phyloP scores from a whole-genome alignment of 2,113 vertebrate genomes.

The Jaculus jaculus region DNA sequence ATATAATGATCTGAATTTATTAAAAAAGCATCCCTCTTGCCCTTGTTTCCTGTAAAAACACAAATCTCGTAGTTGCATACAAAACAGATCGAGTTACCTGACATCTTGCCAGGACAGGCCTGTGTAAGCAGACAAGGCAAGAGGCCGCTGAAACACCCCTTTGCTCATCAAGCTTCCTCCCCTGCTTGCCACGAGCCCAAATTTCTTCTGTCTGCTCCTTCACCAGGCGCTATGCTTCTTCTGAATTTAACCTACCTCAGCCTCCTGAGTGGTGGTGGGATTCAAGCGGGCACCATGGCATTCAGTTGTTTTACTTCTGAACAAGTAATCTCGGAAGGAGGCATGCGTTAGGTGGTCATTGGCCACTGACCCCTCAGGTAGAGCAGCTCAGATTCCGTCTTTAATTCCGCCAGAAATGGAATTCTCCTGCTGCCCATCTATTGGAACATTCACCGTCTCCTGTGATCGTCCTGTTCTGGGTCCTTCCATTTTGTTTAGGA shows the following conservation, averaged over 20 bases:
- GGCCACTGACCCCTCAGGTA: slow-evolving; percentile 21
- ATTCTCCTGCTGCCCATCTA: not conserved
- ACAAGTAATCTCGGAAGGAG: slow-evolving; percentile 44
- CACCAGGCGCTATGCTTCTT: not conserved
- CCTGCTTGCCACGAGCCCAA: not conserved
- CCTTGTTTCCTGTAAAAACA: not conserved
- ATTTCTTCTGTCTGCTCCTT: not conserved
- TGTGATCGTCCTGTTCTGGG: slow-evolving; percentile 9
- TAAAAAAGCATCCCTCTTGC: slow-evolving; percentile 23
- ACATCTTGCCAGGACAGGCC: not conserved
- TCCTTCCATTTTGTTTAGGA: slow-evolving; percentile 23
- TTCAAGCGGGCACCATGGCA: no score
- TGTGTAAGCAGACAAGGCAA: not conserved
- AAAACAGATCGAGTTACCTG: not conserved
- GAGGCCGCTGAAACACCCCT: not conserved
- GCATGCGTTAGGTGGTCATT: not conserved
- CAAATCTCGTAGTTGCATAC: not conserved
- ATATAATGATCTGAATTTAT: slow-evolving; percentile 2
- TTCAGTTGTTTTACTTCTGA: no score
- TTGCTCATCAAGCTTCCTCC: not conserved
- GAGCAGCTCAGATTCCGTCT: not conserved
- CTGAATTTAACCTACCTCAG: no score
- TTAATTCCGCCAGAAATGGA: not conserved
- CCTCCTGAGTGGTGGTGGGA: no score
- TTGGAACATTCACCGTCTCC: slow-evolving; percentile 8